A percentile compares a stretch with the other conserved stretches of the same genome.
These are phyloP conservation scores for Cylindroiulus punctatus DNA, from an alignment of 2,888 invertebrate genomes.

Conservation along the genomic window DNA sequence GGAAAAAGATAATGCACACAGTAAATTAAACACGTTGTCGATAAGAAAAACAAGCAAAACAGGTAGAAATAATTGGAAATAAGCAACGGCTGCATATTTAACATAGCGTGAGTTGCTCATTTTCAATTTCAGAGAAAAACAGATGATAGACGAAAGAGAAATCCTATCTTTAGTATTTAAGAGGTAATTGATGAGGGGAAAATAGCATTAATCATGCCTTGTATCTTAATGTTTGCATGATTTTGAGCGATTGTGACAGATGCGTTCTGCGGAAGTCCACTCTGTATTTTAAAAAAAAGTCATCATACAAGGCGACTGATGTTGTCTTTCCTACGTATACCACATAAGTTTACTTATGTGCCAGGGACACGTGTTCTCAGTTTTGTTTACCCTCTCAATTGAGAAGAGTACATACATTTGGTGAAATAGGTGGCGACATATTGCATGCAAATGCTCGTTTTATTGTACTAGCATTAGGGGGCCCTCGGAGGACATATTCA, in stretches of 20 bases:
- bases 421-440: not conserved
- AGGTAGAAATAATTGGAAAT: not conserved
- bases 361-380: not conserved
- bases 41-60: conserved; percentile 12
- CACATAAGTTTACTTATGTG: not conserved
- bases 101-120: no score
- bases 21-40: conserved; percentile 25
- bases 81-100: not conserved
- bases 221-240: no score
- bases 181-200: no score
- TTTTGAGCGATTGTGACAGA: no score
- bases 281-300: no score
- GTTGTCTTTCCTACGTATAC: no score
- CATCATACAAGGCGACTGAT: no score
- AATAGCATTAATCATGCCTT: no score
- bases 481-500: not conserved
- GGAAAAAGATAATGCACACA: conserved; percentile 8
- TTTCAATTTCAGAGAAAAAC: no score
- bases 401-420: not conserved
- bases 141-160: no score
- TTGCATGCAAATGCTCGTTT: not conserved
- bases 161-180: no score
- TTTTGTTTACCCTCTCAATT: not conserved
- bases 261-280: no score
- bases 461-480: not conserved